phyloP scores from a whole-genome alignment of 2,113 vertebrate genomes.

The Chascanopsetta lugubris region DNA sequence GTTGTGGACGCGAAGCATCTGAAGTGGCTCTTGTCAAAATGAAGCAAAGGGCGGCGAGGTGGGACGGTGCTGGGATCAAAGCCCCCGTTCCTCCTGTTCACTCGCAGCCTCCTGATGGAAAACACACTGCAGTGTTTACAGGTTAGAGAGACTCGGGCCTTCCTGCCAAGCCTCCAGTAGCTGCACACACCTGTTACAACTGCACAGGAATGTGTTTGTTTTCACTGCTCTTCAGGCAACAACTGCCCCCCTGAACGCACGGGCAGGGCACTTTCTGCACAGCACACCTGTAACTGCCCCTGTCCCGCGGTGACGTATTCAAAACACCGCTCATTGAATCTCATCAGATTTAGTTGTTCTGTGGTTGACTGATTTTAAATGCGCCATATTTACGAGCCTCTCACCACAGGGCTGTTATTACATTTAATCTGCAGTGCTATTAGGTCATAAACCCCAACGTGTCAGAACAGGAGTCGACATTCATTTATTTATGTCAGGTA shows the following conservation, averaged over 20 bases:
- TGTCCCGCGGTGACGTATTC: not conserved
- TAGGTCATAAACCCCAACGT: too few species aligned
- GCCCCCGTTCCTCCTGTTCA: constrained; percentile 7
- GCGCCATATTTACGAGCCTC: not conserved
- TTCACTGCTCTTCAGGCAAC: constrained; percentile 24
- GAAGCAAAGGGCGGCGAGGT: constrained; percentile 5
- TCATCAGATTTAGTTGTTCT: too few species aligned
- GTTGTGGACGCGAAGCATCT: not conserved
- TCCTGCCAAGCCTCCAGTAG: constrained; percentile 42
- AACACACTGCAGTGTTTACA: constrained; percentile 34
- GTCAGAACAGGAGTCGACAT: too few species aligned
- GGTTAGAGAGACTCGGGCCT: constrained; percentile 22
- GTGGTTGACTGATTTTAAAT: not conserved
- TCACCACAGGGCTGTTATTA: not conserved
- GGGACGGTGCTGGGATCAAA: constrained; percentile 46
- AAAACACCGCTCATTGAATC: not conserved
- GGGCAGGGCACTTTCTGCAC: constrained; percentile 11
- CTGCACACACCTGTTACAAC: constrained; percentile 60
- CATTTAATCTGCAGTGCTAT: not conserved
- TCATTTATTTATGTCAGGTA: too few species aligned
- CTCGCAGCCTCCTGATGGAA: constrained; percentile 33
- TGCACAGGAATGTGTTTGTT: constrained; percentile 63
- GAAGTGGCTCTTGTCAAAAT: not conserved
- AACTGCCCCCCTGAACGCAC: constrained; percentile 24
- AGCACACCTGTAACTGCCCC: constrained; percentile 9